Evolutionary conservation across 1,140 invertebrate genomes (phyloP), one percentile per base, ranked within the genome.

Genomic region (Xylocopa sonorina): DNA sequence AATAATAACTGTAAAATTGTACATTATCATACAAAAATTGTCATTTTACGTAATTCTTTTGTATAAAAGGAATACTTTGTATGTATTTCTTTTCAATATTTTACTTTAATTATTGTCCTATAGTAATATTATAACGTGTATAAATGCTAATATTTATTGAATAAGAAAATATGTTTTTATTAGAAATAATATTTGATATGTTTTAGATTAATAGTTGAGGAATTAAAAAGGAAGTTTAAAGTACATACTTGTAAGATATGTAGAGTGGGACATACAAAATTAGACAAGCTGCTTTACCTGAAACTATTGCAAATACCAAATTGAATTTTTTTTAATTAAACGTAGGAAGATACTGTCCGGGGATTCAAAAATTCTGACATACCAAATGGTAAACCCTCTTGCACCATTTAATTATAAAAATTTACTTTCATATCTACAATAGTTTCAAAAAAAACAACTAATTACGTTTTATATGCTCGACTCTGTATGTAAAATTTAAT

Each of bases 131-230:
- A 55, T 10, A 60, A 16, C 34, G 60, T 41, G 18, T 58, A 27
- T 34, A 68, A 69, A 77, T 69, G 41, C 29, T 58, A 69, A 46
- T 18, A 43, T 66, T 55, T 24, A 57, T 32, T 46, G 29, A n/a
- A 34, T 77, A 77, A 68, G 41, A 68, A 60, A 77, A 77, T 77
- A 77, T 77, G 60, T 7, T 32, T 66, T 53, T 68, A 9, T 60
- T 55, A 67, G 9, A n/a, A 24, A 55, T 46, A 21, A 55, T 32
- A 50, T 50, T 53, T 53, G 18, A 58, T 48, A 38, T n/a, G n/a
- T 68, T 68, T 68, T 18, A 24, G 29, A 10, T 38, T 7, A 77
- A 58, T 18, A 41, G 3, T 48, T 48, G 6, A 21, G 6, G 10
- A 58, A 77, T 53, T 51, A 29, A 73, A 50, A 38, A 48, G 21